Conservation (phyloP, 2,113 vertebrate genomes). For the Eolophus roseicapilla region DNA sequence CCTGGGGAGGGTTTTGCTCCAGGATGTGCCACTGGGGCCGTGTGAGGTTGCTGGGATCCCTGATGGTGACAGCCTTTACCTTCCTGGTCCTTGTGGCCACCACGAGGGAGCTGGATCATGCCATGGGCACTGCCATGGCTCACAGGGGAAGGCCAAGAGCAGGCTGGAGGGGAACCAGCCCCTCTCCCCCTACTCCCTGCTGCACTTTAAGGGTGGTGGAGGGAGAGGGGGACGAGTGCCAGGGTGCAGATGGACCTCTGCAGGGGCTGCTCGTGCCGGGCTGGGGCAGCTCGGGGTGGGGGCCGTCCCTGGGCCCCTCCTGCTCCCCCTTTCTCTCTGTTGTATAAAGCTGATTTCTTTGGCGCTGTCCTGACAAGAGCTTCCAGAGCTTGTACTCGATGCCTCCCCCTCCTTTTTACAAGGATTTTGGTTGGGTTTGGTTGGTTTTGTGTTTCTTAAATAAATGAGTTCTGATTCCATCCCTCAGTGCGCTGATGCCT, state of each 20-base stretch:
- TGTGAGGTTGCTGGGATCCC: rapidly evolving
- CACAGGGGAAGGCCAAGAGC: neutral
- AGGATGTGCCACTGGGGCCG: neutral
- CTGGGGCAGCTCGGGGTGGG: neutral
- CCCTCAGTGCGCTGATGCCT: neutral
- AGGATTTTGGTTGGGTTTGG: neutral
- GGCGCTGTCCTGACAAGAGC: constrained; percentile 57
- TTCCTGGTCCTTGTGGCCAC: neutral
- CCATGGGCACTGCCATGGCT: rapidly evolving
- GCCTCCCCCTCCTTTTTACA: constrained; percentile 18
- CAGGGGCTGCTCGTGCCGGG: neutral
- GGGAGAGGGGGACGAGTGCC: neutral
- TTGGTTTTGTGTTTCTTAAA: constrained; percentile 4
- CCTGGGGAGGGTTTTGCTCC: neutral
- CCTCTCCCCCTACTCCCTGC: constrained; percentile 28
- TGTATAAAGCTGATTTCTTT: constrained; percentile 26
- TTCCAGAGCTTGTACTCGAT: constrained; percentile 69
- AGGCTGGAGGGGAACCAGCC: neutral
- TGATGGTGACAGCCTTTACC: neutral
- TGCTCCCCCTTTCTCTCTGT: neutral
- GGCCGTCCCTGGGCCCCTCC: neutral
- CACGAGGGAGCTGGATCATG: rapidly evolving
- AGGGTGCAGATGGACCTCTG: neutral
- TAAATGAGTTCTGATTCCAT: constrained; percentile 68
- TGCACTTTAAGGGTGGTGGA: constrained; percentile 48